Base-by-base conservation (phyloP, 2,797 vertebrate species). In the Psittacula derbiana region DNA sequence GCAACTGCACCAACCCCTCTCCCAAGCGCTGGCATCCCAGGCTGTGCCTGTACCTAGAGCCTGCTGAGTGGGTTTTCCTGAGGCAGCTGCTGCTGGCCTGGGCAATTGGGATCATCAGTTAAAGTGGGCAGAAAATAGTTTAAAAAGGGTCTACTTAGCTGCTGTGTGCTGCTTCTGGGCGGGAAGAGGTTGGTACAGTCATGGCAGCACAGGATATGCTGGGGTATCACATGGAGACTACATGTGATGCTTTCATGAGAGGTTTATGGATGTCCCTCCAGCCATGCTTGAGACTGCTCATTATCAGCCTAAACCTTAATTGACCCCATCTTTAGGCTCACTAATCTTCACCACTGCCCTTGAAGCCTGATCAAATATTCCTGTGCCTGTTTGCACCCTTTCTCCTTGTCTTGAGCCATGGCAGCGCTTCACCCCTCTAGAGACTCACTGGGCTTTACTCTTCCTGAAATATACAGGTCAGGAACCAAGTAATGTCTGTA, bases 241-340 rank as follows among this genome's bases (percentile, higher is more conserved):
- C 1, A 0, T 0, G 0, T 0, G 2, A 4, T 79, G 30, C n/a
- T 74, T 71, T 62, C 71, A 33, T 0, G 1, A 11, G 53, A 49
- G 33, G 36, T 27, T 38, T 3, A 0, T 58, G 38, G 7, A 27
- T 20, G 19, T 76, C 28, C 19, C 31, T 76, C 41, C 41, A 66
- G 30, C 36, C 28, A 9, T 0, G 2, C 60, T 25, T 2, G 5
- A 47, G 31, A 21, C 18, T 8, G 27, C 28, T 70, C 21, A 4
- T n/a, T 82, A 30, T 12, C 43, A 61, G n/a, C 19, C 50, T 74
- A 71, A 76, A 49, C 30, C 5, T 2, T 4, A 71, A 44, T 43
- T 47, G 70, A 20, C 7, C 30, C 47, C n/a, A 19, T 55, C n/a
- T 71, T 74, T 24, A 86, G 65, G 33, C 13, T 90, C 3, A 1